Evolutionary conservation across 2,888 invertebrate species (phyloP).

Genomic region (Scaptodrosophila latifasciaeformis): DNA sequence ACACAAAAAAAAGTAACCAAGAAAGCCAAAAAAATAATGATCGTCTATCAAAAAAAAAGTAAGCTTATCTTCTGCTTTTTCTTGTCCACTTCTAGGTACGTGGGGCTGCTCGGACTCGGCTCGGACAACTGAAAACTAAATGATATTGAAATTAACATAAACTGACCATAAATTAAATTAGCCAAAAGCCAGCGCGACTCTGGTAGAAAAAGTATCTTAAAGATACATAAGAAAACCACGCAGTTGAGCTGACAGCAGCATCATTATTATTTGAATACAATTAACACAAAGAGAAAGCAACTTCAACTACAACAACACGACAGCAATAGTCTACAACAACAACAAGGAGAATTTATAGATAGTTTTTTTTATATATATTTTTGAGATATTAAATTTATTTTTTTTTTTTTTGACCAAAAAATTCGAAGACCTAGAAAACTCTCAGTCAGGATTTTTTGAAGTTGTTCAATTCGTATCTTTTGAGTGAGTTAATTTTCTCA

Average conservation of each 20-base stretch:
- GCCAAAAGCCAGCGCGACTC: conserved; percentile 26
- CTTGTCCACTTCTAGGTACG: no score
- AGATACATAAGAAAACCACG: conserved; percentile 32
- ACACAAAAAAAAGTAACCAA: conserved; percentile 24
- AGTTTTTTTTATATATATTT: no score
- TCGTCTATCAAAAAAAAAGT: conserved; percentile 8
- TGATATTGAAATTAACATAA: conserved; percentile 64
- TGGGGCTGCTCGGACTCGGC: no score
- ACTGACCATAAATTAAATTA: conserved; percentile 63
- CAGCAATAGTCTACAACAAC: no score
- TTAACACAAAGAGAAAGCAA: conserved; percentile 55
- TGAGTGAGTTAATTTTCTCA: no score
- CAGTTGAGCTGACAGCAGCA: conserved; percentile 19
- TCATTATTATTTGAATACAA: conserved; percentile 62
- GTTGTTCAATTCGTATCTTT: no score
- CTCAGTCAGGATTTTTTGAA: no score
- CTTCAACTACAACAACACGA: conserved; percentile 2
- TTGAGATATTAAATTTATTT: no score
- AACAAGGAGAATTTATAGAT: no score
- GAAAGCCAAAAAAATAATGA: conserved; percentile 25
- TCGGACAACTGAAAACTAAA: conserved; percentile 31
- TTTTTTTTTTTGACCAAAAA: no score
- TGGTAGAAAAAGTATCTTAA: conserved; percentile 30
- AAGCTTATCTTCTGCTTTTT: conserved; percentile 14
- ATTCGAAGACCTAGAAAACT: no score